These are phyloP conservation scores for Fabriciana adippe DNA, from an alignment of 2,888 invertebrate species.

Conservation along the genomic window DNA sequence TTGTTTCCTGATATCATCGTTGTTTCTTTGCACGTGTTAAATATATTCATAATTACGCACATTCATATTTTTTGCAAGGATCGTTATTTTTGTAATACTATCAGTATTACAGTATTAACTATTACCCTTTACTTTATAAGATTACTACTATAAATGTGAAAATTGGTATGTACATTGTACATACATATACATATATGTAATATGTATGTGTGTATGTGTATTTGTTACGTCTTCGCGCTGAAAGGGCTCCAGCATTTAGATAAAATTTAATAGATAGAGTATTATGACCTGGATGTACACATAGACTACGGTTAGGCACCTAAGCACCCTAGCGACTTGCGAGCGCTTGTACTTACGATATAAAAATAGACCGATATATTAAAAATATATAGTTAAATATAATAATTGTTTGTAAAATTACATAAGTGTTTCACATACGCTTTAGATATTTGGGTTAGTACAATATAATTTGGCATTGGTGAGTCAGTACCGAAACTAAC, in stretches of 20 bases:
- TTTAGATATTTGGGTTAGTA: slow-evolving; percentile 61
- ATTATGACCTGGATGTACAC: too few species aligned
- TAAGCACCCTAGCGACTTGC: too few species aligned
- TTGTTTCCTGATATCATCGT: slow-evolving; percentile 2
- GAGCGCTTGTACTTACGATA: too few species aligned
- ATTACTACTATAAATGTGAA: too few species aligned
- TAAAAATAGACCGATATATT: background rate
- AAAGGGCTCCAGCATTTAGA: too few species aligned
- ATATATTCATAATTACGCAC: slow-evolving; percentile 22
- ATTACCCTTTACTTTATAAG: too few species aligned
- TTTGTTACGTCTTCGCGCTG: too few species aligned
- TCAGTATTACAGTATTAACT: background rate
- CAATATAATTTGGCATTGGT: slow-evolving; percentile 59
- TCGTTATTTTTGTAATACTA: background rate
- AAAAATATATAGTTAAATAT: background rate
- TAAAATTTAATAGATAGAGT: too few species aligned
- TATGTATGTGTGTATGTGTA: too few species aligned
- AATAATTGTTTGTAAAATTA: slow-evolving; percentile 27
- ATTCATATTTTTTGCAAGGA: slow-evolving; percentile 1
- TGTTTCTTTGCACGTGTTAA: slow-evolving; percentile 6
- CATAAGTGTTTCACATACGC: slow-evolving; percentile 50
- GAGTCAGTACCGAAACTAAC: slow-evolving; percentile 67
- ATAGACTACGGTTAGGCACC: too few species aligned
- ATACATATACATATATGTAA: too few species aligned
- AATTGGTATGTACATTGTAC: too few species aligned